Base-by-base conservation (phyloP, 2,888 invertebrate genomes). In the Diaperis boleti region DNA sequence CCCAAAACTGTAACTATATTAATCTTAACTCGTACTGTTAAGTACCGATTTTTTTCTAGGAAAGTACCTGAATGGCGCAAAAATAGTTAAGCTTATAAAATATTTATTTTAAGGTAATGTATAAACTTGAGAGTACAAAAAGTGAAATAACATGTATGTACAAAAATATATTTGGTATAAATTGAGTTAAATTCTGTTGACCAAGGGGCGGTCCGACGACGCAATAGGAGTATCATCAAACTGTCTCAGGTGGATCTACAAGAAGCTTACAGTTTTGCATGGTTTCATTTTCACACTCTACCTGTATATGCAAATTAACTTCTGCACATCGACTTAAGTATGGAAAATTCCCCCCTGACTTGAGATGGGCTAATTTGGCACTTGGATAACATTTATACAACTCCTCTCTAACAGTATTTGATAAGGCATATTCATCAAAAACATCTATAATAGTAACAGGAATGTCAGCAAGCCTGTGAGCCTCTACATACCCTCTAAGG, bases 301-400 rank as follows among this genome's bases (percentile, higher is more conserved):
- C 95, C 86, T 93, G 86, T 77, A 95, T 85, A 84, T 95, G 92
- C 69, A 95, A 84, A 82, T 95, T 95, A 50, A 95, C 94, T 85
- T 96, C 95, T 73, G 91, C 91, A 78, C 91, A 88, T 74, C 94
- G 86, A 79, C 95, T 94, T 64, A 96, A 83, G 77, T 94, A 95
- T 0, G 95, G 95, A 80, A 95, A 95, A 82, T 95, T 95, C 3
- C 95, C 95, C 0, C 95, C 95, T 67, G 87, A 88, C 79, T 96
- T 96, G 44, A 95, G 82, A 80, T 95, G 94, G 1, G 94, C 95
- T 65, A 93, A 79, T 81, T 92, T 93, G 0, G 94, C 94, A 64
- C 90, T 86, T 0, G 95, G 94, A 79, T 94, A 95, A 71, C 91
- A 90, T 78, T 93, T 93, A 79, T 92, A 92, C 69, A 94, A 82